Evolutionary conservation across 2,797 vertebrate species (phyloP).

Genomic region (Rhinogobio ventralis): DNA sequence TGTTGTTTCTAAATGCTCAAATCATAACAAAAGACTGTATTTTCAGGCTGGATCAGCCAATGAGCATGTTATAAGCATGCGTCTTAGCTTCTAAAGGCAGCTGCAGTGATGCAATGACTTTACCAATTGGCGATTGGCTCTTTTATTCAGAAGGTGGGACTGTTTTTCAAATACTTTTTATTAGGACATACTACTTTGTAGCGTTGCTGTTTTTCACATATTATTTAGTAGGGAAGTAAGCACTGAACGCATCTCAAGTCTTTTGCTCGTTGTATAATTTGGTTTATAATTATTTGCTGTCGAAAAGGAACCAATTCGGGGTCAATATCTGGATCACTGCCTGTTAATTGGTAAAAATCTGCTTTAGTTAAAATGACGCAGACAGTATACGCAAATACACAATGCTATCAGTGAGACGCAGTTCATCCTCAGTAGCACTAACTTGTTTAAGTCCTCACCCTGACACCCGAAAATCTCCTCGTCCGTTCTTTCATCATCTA

Average conservation of each 20-base stretch:
- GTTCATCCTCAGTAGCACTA: constrained; percentile 10
- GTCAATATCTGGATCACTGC: background rate
- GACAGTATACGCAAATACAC: background rate
- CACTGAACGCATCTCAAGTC: background rate
- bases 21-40: background rate
- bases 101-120: too few species aligned
- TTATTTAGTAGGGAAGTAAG: background rate
- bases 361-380: background rate
- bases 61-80: too few species aligned
- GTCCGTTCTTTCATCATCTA: constrained; percentile 8
- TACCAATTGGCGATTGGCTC: too few species aligned
- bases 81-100: too few species aligned
- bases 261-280: background rate
- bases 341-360: background rate
- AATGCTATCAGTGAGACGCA: background rate
- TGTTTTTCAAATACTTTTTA: background rate
- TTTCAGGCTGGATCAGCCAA: too few species aligned
- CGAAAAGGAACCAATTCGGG: background rate
- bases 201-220: background rate
- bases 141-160: too few species aligned
- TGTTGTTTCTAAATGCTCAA: background rate
- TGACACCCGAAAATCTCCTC: background rate
- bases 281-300: background rate
- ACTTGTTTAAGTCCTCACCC: background rate
- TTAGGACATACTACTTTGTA: background rate